Base-by-base conservation (phyloP, 2,113 vertebrate genomes). In the Pithys albifrons region DNA sequence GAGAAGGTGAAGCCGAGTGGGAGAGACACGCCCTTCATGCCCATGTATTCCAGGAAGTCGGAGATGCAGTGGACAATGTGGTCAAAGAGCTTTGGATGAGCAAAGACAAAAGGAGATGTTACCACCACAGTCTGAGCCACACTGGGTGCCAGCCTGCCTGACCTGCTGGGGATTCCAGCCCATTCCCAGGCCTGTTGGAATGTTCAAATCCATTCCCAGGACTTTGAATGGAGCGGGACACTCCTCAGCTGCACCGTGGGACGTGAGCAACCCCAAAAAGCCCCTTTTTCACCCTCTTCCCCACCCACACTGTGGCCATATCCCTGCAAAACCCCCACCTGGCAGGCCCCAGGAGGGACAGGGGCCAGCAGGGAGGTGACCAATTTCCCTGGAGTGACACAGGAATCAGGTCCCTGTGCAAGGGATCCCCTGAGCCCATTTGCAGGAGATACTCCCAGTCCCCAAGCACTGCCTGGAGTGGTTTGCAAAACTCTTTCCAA, bases 1-100 rank as follows among this genome's bases (percentile, higher is more conserved):
- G 99, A 99, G 97, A 99, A 99, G 0, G 99, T 99, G 97, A 99
- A 99, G 6, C 99, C 99, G 0, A 99, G 95, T 0, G 99, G 99
- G 49, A 99, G 97, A 0, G 99, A 98, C 0, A 98, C 98, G 0
- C 99, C 99, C 85, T 98, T 99, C 99, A 99, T 99, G 2, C 99
- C 99, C 99, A 98, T 99, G 97, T 99, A 99, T 43, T 99, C 99
- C 95, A 99, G 96, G 93, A 99, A 99, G 97, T 99, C 98, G 0
- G 98, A 96, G 8, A 99, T 99, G 96, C 99, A 99, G 89, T 98
- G 90, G 12, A 99, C 99, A 2, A 99, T 99, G 95, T 99, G 99
- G 94, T 98, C 98, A 15, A 99, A 99, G 72, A 99, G 98, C 99
- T 39, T 39, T 99, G 97, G 2, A 27, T 2, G 17, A 6, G 61